Evolutionary conservation across 2,888 invertebrate genomes (phyloP).

Genomic region (Amphipoea lucens): DNA sequence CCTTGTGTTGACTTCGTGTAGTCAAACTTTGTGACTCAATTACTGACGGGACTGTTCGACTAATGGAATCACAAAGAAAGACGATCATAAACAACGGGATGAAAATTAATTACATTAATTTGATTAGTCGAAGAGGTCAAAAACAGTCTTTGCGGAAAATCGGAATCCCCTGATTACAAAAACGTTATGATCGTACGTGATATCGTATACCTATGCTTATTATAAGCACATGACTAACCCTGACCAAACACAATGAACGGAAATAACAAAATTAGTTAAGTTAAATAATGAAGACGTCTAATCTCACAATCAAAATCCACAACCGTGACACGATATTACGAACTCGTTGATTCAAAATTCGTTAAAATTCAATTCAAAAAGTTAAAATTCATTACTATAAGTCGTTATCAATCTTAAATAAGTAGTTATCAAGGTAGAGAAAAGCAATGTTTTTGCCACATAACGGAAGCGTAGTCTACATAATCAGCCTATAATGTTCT

Average conservation of each 20-base stretch:
- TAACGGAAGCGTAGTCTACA: background rate
- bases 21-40: too few species aligned
- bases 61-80: background rate
- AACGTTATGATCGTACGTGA: background rate
- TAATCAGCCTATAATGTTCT: too few species aligned
- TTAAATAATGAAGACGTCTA: background rate
- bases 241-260: conserved; percentile 14
- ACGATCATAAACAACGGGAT: too few species aligned
- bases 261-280: conserved; percentile 7
- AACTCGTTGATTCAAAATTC: background rate
- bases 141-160: background rate
- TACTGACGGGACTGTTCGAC: background rate
- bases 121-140: background rate
- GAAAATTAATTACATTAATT: background rate
- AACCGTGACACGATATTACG: conserved; percentile 1
- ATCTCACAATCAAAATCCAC: too few species aligned
- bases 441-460: background rate
- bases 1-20: background rate
- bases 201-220: too few species aligned
- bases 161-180: background rate
- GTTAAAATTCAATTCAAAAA: too few species aligned
- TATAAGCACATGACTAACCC: background rate
- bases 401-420: background rate
- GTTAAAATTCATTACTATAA: too few species aligned
- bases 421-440: background rate